Percentiles rank a stretch among this genome's conserved stretches.
Evolutionary conservation across 2,797 vertebrate genomes (phyloP).

Genomic region (Coreius guichenoti): DNA sequence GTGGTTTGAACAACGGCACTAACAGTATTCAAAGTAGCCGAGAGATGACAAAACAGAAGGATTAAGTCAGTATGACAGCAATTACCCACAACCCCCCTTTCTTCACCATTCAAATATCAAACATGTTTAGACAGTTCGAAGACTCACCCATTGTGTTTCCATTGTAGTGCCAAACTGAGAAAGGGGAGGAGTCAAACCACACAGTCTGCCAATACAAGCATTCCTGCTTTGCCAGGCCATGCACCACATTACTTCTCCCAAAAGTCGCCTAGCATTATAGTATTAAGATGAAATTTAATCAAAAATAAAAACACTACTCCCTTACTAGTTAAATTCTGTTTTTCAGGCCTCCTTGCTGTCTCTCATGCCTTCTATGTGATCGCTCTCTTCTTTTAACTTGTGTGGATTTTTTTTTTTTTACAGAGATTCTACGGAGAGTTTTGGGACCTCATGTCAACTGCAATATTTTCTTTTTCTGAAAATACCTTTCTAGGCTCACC

Average conservation of each 20-base stretch:
- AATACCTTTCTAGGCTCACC: background rate
- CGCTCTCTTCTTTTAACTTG: background rate
- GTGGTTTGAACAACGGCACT: background rate
- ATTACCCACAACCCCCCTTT: constrained; percentile 13
- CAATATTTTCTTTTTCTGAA: background rate
- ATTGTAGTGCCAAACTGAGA: constrained; percentile 41
- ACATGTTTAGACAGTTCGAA: constrained; percentile 33
- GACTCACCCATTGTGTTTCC: background rate
- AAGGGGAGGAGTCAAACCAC: background rate
- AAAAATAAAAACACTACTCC: background rate
- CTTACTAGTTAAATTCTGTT: background rate
- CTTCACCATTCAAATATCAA: constrained; percentile 17
- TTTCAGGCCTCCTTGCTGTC: background rate
- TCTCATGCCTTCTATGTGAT: constrained; percentile 17
- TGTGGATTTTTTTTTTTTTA: background rate
- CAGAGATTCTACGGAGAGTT: background rate
- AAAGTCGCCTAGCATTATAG: background rate
- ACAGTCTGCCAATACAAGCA: constrained; percentile 10
- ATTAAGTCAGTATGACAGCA: constrained; percentile 5
- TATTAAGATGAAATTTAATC: background rate
- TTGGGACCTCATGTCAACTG: constrained; percentile 7
- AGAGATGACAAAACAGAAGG: background rate
- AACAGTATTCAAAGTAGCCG: background rate
- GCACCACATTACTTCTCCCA: background rate
- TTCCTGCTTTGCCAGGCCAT: constrained; percentile 11